Base-by-base conservation (phyloP, 37 sponge, comb jelly and placozoan species). In the Eunapius fragilis region DNA sequence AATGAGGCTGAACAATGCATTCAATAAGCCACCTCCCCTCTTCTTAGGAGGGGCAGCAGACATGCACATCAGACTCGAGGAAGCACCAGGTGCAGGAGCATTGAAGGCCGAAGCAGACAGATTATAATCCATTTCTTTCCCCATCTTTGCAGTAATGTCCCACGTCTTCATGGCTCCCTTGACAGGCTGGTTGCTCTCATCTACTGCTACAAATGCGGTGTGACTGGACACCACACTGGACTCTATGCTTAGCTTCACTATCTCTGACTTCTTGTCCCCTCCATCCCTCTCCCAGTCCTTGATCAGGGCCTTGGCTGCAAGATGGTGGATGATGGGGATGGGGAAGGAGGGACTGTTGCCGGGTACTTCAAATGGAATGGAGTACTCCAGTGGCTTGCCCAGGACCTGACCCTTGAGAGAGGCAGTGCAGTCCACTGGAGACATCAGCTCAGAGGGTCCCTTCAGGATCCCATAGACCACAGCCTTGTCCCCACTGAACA, bases 131-230 rank as follows among this genome's bases (percentile, higher is more conserved):
- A 2, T 19, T 58, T 4, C 0, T 19, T 19, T 19, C 10, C 10
- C 28, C 11, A 10, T 86, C 25, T 71, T 31, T 14, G 86, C 86
- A 48, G 47, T 69, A 36, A 86, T 22, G 77, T 92, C 88, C 84
- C 85, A 92, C 2, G 72, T 69, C 79, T 88, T 79, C 68, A 92
- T 76, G 28, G 89, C 84, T 17, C 93, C 93, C 48, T 85, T 75
- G 0, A 92, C 82, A 28, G 93, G 93, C 28, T 89, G 74, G 71
- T 78, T 50, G 68, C 79, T 77, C 34, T 89, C 91, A 76, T 93
- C 94, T 17, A 93, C 75, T 30, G 94, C 94, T 48, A 93, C 69
- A 73, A 76, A 93, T 2, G 91, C 93, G 33, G 93, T 93, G 88
- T 87, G 79, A 23, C 50, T 49, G 34, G 94, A 93, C 34, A 93